phyloP scores from a whole-genome alignment of 1,140 invertebrate species.

The Pseudomyrmex flavicornis region DNA sequence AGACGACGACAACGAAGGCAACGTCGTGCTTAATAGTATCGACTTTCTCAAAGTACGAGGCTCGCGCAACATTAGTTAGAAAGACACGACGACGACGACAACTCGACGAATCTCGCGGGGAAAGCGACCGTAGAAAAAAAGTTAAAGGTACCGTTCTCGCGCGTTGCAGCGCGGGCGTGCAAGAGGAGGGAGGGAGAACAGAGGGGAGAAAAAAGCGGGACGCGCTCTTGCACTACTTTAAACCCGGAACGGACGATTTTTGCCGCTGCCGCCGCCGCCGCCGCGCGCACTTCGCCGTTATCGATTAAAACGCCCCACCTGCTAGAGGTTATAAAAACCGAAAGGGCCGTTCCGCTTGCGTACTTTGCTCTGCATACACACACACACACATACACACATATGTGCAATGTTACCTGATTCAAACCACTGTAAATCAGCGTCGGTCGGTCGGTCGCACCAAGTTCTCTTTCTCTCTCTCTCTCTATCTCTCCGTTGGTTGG shows the following conservation, averaged over 20 bases:
- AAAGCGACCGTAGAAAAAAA: slow-evolving; percentile 40
- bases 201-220: slow-evolving; percentile 26
- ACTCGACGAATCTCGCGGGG: slow-evolving; percentile 28
- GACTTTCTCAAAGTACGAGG: slow-evolving; percentile 32
- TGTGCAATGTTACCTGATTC: slow-evolving; percentile 8
- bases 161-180: not conserved
- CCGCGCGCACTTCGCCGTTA: slow-evolving; percentile 43
- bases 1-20: slow-evolving; percentile 20
- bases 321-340: slow-evolving; percentile 62
- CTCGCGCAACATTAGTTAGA: not conserved
- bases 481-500: slow-evolving; percentile 33
- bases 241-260: slow-evolving; percentile 52
- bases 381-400: not conserved
- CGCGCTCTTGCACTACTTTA: slow-evolving; percentile 51
- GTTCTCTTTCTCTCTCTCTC: not conserved
- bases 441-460: not conserved
- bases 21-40: slow-evolving; percentile 17
- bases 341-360: slow-evolving; percentile 55
- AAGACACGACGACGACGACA: not conserved
- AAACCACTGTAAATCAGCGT: slow-evolving; percentile 51
- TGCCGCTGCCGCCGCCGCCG: not conserved
- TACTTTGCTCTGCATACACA: slow-evolving; percentile 22
- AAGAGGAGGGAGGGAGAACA: not conserved
- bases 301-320: slow-evolving; percentile 60
- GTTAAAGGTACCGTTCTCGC: slow-evolving; percentile 42